These are phyloP conservation scores for Sinocyclocheilus grahami DNA, from an alignment of 2,113 vertebrate species.

Conservation along the genomic window DNA sequence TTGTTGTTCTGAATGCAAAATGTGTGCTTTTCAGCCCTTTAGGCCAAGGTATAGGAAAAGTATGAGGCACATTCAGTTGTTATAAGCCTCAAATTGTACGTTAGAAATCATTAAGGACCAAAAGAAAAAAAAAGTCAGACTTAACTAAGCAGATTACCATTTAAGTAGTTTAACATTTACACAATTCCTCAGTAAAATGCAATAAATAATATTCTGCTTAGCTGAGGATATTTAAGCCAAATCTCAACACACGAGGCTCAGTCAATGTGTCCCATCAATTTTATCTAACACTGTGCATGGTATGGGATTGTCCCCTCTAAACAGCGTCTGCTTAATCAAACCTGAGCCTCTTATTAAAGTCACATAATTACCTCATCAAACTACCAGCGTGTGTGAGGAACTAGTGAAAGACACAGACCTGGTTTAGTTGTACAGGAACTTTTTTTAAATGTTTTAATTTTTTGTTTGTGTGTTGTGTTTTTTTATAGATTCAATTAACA, in stretches of 20 bases:
- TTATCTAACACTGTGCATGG: constrained; percentile 26
- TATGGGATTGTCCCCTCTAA: constrained; percentile 11
- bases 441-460: too few species aligned
- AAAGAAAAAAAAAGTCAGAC: background rate
- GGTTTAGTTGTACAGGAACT: background rate
- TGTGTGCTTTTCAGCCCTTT: background rate
- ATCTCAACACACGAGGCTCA: background rate
- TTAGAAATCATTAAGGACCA: background rate
- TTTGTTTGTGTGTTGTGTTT: too few species aligned
- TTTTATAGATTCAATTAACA: background rate
- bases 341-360: constrained; percentile 39
- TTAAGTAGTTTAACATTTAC: constrained; percentile 35
- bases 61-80: background rate
- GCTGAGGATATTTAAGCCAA: constrained; percentile 33
- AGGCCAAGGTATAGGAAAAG: too few species aligned
- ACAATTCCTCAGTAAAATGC: constrained; percentile 39
- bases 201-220: constrained; percentile 19
- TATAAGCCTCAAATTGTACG: background rate
- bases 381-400: constrained; percentile 4
- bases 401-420: background rate
- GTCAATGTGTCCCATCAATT: constrained; percentile 36
- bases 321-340: constrained; percentile 27
- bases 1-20: constrained; percentile 5
- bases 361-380: constrained; percentile 41
- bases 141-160: constrained; percentile 30